phyloP scores from a whole-genome alignment of 2,888 invertebrate species.

The Phragmatobia fuliginosa region DNA sequence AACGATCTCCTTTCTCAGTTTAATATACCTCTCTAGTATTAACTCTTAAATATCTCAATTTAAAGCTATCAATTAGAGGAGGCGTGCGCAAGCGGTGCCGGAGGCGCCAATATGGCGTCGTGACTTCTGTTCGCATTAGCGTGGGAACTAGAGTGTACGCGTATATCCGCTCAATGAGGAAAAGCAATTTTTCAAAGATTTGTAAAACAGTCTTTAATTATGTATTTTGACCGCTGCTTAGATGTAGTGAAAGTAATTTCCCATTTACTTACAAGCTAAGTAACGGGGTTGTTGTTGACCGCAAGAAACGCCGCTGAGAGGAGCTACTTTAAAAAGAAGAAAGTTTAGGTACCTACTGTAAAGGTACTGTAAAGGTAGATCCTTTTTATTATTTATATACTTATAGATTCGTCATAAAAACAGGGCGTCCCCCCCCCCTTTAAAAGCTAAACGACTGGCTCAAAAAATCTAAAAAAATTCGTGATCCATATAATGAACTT shows the following conservation, averaged over 20 bases:
- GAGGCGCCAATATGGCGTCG: conserved; percentile 45
- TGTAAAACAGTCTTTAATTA: conserved; percentile 16
- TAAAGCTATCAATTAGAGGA: conserved; percentile 47
- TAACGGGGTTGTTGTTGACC: too few relatives aligned
- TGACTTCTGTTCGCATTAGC: conserved; percentile 59
- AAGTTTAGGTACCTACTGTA: too few relatives aligned
- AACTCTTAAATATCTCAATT: conserved; percentile 50
- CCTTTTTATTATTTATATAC: too few relatives aligned
- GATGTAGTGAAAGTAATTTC: background rate
- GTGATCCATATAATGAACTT: too few relatives aligned
- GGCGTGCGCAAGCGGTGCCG: conserved; percentile 43
- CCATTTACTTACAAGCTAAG: too few relatives aligned
- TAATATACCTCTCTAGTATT: conserved; percentile 31
- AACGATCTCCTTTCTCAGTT: conserved; percentile 6
- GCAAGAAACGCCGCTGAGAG: too few relatives aligned
- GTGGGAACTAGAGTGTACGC: conserved; percentile 54
- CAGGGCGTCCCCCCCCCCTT: too few relatives aligned
- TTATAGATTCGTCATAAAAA: too few relatives aligned
- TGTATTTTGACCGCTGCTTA: background rate
- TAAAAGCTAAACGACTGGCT: too few relatives aligned
- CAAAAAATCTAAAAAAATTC: too few relatives aligned
- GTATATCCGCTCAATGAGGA: background rate
- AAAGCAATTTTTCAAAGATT: conserved; percentile 6
- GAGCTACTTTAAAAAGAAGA: too few relatives aligned
- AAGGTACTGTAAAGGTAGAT: too few relatives aligned